Conservation (phyloP, 2,113 vertebrate species). For the Chloroceryle aenea region DNA sequence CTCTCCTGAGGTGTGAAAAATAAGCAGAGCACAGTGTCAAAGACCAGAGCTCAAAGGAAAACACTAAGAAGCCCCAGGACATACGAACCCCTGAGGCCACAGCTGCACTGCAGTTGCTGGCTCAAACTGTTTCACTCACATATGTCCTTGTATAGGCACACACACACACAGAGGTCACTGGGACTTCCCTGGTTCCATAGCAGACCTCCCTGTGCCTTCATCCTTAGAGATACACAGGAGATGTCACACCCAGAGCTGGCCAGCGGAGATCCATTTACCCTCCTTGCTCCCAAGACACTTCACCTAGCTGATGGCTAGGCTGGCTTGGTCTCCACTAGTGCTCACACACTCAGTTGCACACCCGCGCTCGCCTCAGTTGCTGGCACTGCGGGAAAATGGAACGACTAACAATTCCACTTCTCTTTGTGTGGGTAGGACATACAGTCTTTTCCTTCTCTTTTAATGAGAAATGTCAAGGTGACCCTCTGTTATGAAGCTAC, state of each 20-base stretch:
- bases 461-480: not conserved
- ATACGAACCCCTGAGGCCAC: fast-evolving
- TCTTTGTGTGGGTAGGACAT: not conserved
- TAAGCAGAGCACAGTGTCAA: not conserved
- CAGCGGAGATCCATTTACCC: not conserved
- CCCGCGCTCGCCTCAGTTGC: not conserved
- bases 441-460: not conserved
- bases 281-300: not conserved
- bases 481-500: not conserved
- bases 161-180: fast-evolving
- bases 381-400: not conserved
- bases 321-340: not conserved
- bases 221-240: not conserved
- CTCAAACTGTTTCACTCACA: not conserved
- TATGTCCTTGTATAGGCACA: fast-evolving
- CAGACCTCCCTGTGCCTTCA: not conserved
- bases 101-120: not conserved
- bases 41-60: not conserved
- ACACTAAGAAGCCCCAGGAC: not conserved
- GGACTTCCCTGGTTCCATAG: not conserved
- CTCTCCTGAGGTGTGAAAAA: not conserved
- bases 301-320: not conserved
- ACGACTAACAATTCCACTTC: not conserved
- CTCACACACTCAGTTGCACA: not conserved
- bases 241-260: not conserved